These are phyloP conservation scores for Melikaiella ostensackeni DNA, from an alignment of 2,888 invertebrate species.

Conservation along the genomic window DNA sequence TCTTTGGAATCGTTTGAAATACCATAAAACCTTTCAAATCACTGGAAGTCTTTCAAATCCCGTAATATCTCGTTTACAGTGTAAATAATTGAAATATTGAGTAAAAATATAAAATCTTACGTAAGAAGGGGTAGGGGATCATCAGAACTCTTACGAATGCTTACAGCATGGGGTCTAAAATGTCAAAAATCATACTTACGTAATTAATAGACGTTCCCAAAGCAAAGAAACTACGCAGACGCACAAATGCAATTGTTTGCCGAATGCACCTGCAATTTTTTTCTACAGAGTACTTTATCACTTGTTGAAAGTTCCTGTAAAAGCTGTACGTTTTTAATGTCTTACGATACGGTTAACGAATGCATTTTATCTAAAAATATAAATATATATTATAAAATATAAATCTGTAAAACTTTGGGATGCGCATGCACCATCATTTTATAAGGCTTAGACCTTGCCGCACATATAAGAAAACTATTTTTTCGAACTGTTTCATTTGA, in stretches of 20 bases:
- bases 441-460: conserved; percentile 14
- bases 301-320: conserved; percentile 3
- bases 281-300: not conserved
- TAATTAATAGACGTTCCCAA: no score
- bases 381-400: conserved; percentile 8
- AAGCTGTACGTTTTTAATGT: conserved; percentile 22
- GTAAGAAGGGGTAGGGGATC: no score
- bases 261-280: conserved; percentile 8
- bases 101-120: no score
- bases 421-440: conserved; percentile 26
- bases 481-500: conserved; percentile 44
- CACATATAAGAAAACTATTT: conserved; percentile 44
- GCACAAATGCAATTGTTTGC: conserved; percentile 19
- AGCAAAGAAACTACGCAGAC: not conserved
- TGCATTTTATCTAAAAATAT: conserved; percentile 19
- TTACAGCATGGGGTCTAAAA: no score
- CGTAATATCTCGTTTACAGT: no score
- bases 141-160: no score
- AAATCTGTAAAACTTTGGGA: conserved; percentile 28
- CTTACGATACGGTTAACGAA: conserved; percentile 21
- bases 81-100: no score
- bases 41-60: no score
- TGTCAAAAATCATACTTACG: no score
- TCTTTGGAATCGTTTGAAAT: no score
- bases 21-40: no score